Percentiles rank a stretch among this genome's conserved stretches.
Conservation (phyloP, 2,113 vertebrate genomes). For the Blennius ocellaris region DNA sequence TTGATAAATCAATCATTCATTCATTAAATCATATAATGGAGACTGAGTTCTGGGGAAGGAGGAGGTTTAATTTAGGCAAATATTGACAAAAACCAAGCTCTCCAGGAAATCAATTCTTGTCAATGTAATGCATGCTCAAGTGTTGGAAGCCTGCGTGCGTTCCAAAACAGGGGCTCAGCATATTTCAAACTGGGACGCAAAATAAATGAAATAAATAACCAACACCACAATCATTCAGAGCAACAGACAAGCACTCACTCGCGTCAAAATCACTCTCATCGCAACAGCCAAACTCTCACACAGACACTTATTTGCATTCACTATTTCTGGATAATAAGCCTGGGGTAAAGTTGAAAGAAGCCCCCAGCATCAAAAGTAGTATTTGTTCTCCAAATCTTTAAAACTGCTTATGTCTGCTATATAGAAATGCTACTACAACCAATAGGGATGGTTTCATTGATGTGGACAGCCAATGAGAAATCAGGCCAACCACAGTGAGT, state of each 20-base stretch:
- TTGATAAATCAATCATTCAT: no score
- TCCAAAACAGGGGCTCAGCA: not conserved
- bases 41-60: no score
- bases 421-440: constrained; percentile 61
- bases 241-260: no score
- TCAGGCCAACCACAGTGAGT: constrained; percentile 66
- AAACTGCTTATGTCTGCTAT: constrained; percentile 72
- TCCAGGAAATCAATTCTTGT: no score
- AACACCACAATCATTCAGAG: not conserved
- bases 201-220: constrained; percentile 33
- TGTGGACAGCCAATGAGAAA: constrained; percentile 76
- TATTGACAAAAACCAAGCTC: no score
- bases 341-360: constrained; percentile 51
- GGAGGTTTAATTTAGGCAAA: no score
- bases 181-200: constrained; percentile 25
- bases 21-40: no score
- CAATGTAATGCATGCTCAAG: not conserved
- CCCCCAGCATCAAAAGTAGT: constrained; percentile 64
- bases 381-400: constrained; percentile 72
- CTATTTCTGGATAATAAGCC: constrained; percentile 57
- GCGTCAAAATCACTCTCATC: not conserved
- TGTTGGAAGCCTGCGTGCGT: constrained; percentile 2
- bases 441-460: constrained; percentile 69
- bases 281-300: not conserved
- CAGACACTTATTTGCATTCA: constrained; percentile 45